Evolutionary conservation across 2,797 vertebrate genomes (phyloP).

Genomic region (Xiphophorus birchmanni): DNA sequence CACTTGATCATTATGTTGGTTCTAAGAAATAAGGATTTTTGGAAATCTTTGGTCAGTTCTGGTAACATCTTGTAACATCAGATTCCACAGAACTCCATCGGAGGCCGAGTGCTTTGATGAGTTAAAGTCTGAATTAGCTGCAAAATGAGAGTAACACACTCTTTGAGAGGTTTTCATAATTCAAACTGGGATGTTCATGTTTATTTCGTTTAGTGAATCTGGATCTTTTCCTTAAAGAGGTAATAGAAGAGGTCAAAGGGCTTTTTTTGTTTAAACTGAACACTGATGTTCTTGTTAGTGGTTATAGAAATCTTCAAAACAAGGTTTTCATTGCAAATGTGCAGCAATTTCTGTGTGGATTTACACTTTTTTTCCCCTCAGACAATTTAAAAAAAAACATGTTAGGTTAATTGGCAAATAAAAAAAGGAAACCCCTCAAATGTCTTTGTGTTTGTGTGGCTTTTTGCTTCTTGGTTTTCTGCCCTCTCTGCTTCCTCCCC

Average conservation of each 20-base stretch:
- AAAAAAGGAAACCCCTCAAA: neutral
- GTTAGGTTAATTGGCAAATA: neutral
- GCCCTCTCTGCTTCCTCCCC: neutral
- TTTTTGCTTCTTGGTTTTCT: neutral
- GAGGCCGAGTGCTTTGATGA: neutral
- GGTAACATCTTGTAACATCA: no score
- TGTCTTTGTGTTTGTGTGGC: neutral
- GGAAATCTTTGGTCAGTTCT: neutral
- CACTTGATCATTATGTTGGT: no score
- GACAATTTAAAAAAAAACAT: neutral
- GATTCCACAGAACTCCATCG: no score
- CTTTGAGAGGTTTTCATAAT: neutral
- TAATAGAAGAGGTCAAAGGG: neutral
- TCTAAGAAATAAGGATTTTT: neutral
- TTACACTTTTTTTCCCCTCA: neutral
- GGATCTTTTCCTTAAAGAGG: neutral
- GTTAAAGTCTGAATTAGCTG: neutral
- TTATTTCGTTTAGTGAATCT: neutral
- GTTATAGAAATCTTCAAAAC: neutral
- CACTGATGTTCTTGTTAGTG: neutral
- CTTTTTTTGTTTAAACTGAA: neutral
- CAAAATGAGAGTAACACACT: neutral
- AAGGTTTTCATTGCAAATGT: neutral
- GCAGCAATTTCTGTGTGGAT: neutral
- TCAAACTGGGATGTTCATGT: neutral